Conservation (phyloP, 2,797 vertebrate genomes). For the Enteromius anoplus region DNA sequence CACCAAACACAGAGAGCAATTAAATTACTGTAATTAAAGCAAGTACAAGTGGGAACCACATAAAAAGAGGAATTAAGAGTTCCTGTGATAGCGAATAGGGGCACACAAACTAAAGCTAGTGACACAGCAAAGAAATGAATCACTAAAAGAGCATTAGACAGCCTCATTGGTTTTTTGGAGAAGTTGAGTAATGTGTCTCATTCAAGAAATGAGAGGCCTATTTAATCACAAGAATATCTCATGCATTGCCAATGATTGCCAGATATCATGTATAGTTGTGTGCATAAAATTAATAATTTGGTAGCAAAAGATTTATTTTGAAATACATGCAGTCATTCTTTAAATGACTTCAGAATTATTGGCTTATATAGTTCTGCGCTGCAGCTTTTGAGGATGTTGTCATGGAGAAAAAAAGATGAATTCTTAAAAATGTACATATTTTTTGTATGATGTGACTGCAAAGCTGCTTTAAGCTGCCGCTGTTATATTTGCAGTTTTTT, state of each 20-base stretch:
- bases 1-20: constrained; percentile 55
- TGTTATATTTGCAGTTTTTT: constrained; percentile 46
- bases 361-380: constrained; percentile 2
- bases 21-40: constrained; percentile 61
- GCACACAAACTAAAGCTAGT: constrained; percentile 27
- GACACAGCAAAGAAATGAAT: constrained; percentile 12
- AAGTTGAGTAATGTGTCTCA: neutral
- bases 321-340: neutral
- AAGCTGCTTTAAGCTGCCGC: constrained; percentile 27
- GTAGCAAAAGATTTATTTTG: neutral
- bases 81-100: constrained; percentile 46
- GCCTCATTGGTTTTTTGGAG: neutral
- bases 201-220: neutral
- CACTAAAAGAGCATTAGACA: constrained; percentile 17
- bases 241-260: neutral
- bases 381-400: neutral
- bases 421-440: constrained; percentile 35
- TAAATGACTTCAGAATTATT: neutral
- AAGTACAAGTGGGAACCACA: constrained; percentile 48
- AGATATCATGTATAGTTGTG: neutral
- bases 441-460: constrained; percentile 39
- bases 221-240: neutral
- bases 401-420: neutral
- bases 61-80: constrained; percentile 55
- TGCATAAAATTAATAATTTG: neutral